Percentiles rank a stretch among this genome's conserved stretches.
phyloP scores from a whole-genome alignment of 2,113 vertebrate genomes.

The Miniopterus natalensis region DNA sequence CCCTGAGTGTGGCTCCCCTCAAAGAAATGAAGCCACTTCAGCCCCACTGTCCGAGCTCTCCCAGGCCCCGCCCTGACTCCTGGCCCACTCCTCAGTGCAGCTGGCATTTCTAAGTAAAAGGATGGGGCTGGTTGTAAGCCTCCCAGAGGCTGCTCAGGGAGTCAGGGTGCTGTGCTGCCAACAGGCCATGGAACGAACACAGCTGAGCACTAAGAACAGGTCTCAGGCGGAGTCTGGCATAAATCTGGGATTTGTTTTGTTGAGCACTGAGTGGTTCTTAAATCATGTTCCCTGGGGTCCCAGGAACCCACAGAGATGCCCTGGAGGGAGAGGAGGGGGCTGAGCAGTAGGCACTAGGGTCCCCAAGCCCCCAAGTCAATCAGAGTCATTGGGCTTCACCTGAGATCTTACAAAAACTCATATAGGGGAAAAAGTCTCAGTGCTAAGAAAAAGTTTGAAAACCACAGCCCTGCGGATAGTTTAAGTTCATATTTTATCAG shows the following conservation, averaged over 20 bases:
- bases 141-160: not conserved
- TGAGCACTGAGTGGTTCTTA: not conserved
- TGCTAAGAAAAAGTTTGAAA: not conserved
- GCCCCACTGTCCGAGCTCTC: not conserved
- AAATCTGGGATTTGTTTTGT: not conserved
- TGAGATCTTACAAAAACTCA: not conserved
- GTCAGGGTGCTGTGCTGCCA: fast-evolving
- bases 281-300: not conserved
- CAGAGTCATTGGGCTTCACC: not conserved
- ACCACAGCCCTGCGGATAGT: not conserved
- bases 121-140: not conserved
- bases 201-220: not conserved
- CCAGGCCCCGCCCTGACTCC: not conserved
- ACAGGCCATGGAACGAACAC: fast-evolving
- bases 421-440: fast-evolving
- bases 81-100: not conserved
- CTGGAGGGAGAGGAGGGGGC: not conserved
- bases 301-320: not conserved
- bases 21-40: not conserved
- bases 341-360: not conserved
- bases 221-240: not conserved
- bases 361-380: not conserved
- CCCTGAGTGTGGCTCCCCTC: not conserved
- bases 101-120: not conserved
- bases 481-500: not conserved